These are phyloP conservation scores for Datnioides undecimradiatus DNA, from an alignment of 2,113 vertebrate genomes.

Conservation along the genomic window DNA sequence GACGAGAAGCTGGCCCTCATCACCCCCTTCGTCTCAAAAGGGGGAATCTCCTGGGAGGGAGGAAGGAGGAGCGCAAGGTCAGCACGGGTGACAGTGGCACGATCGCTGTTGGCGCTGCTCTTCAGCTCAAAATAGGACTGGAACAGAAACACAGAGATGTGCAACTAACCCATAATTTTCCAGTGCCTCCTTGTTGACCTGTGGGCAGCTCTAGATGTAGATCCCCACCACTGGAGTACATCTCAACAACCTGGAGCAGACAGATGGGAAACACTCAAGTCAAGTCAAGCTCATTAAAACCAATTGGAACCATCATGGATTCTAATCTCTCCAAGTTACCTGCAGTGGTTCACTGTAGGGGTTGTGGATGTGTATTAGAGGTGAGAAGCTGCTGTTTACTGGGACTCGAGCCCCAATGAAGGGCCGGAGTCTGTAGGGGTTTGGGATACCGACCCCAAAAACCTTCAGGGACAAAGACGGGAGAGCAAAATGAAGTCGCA, in stretches of 20 bases:
- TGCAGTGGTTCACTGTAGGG: slow-evolving; percentile 97
- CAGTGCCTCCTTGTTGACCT: slow-evolving; percentile 94
- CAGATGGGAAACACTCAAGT: slow-evolving; percentile 6
- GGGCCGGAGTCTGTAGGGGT: slow-evolving; percentile 96
- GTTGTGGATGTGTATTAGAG: slow-evolving; percentile 98
- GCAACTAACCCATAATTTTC: slow-evolving; percentile 92
- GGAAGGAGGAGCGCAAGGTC: no score
- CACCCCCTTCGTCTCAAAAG: slow-evolving; percentile 98
- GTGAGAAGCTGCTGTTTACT: slow-evolving; percentile 99
- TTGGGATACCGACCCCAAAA: slow-evolving; percentile 97
- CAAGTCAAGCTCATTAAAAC: no score
- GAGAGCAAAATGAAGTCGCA: not conserved
- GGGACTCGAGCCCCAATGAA: slow-evolving; percentile 98
- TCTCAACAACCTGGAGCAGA: slow-evolving; percentile 92
- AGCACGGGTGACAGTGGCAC: not conserved
- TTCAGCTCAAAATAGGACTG: not conserved
- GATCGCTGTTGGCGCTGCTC: fast-evolving
- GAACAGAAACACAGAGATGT: not conserved
- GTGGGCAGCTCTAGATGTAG: slow-evolving; percentile 98
- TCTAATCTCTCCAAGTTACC: slow-evolving; percentile 74
- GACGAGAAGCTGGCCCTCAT: slow-evolving; percentile 99
- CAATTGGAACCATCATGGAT: not conserved
- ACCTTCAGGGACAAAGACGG: slow-evolving; percentile 83
- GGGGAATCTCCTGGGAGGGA: slow-evolving; percentile 92
- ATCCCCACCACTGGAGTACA: slow-evolving; percentile 98